Conservation (phyloP, 2,888 invertebrate species). For the Nudaria mundana region DNA sequence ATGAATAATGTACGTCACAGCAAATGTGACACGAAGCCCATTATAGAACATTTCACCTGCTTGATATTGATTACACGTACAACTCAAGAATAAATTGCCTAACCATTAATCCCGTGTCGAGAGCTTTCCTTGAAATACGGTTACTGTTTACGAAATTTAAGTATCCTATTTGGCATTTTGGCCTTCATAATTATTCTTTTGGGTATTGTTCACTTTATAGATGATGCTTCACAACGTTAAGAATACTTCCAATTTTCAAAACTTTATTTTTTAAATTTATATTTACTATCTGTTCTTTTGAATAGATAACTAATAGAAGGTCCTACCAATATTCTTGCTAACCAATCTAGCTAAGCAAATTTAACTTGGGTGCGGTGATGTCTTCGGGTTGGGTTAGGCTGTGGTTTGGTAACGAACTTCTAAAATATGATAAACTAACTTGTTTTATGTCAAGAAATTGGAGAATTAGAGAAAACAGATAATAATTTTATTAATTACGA, state of each 20-base stretch:
- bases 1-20: constrained; percentile 20
- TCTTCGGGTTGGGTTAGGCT: too few relatives aligned
- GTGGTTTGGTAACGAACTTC: too few relatives aligned
- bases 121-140: constrained; percentile 9
- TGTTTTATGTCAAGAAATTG: too few relatives aligned
- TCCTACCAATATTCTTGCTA: too few relatives aligned
- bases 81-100: constrained; percentile 4
- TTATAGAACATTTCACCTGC: constrained; percentile 20
- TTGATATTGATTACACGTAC: constrained; percentile 25
- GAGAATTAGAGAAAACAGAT: too few relatives aligned
- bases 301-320: too few relatives aligned
- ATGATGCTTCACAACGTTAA: constrained; percentile 22
- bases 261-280: too few relatives aligned
- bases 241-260: constrained; percentile 31
- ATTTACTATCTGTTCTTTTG: too few relatives aligned
- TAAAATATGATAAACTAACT: too few relatives aligned
- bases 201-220: constrained; percentile 39
- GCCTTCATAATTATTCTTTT: constrained; percentile 30
- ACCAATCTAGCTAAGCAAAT: too few relatives aligned
- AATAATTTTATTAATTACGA: too few relatives aligned
- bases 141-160: constrained; percentile 18
- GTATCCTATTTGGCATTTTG: constrained; percentile 24
- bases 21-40: constrained; percentile 21
- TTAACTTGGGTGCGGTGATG: too few relatives aligned
- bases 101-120: constrained; percentile 4